Conservation (phyloP, 2,113 vertebrate genomes). For the Siniperca knerii region DNA sequence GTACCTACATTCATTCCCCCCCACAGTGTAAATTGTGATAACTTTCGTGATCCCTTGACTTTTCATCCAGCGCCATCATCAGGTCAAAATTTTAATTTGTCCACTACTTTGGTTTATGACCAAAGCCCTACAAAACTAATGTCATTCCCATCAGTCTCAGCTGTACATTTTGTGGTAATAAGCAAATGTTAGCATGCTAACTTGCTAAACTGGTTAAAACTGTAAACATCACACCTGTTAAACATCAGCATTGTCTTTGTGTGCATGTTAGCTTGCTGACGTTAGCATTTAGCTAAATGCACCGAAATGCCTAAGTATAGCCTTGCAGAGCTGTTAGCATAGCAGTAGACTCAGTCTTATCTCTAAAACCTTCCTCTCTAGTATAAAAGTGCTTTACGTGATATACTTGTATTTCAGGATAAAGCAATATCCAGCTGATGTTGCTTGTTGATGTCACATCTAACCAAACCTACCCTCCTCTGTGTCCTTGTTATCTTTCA, state of each 20-base stretch:
- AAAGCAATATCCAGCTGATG: neutral
- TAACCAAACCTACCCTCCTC: neutral
- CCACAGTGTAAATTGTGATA: too few relatives aligned
- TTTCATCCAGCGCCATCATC: too few relatives aligned
- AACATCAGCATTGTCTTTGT: neutral
- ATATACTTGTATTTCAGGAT: neutral
- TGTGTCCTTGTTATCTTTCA: slow-evolving; percentile 70
- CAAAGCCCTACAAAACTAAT: too few relatives aligned
- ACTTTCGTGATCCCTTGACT: too few relatives aligned
- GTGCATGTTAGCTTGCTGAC: neutral
- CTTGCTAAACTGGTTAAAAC: too few relatives aligned
- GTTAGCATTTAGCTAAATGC: neutral
- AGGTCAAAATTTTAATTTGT: too few relatives aligned
- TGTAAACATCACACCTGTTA: neutral
- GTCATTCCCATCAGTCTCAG: too few relatives aligned
- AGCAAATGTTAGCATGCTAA: too few relatives aligned
- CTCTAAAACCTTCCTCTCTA: neutral
- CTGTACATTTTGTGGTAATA: too few relatives aligned
- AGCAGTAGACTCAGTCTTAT: too few relatives aligned
- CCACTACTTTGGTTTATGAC: too few relatives aligned
- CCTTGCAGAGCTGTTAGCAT: neutral
- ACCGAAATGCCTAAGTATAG: neutral
- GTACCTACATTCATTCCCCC: too few relatives aligned
- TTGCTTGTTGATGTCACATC: neutral
- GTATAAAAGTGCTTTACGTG: neutral